Evolutionary conservation across 1,140 invertebrate species (phyloP).

Genomic region (Elysia chlorotica): DNA sequence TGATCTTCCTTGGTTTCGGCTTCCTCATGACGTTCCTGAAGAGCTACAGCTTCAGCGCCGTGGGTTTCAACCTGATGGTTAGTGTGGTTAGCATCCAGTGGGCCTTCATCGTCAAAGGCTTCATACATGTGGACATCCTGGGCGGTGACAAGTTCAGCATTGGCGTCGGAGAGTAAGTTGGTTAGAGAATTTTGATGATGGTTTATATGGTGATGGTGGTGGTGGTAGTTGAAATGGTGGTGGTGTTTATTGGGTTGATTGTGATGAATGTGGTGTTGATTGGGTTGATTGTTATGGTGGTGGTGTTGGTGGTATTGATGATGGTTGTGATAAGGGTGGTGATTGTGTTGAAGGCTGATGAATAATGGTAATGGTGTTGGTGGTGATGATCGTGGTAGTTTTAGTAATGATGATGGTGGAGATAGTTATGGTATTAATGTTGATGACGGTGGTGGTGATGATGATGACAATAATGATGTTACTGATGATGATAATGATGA

Average conservation of each 20-base stretch:
- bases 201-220: neutral
- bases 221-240: neutral
- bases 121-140: conserved; percentile 36
- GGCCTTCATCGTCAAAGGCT: conserved; percentile 51
- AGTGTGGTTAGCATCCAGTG: conserved; percentile 58
- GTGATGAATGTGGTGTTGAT: neutral
- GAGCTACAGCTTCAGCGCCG: conserved; percentile 85
- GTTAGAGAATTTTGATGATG: neutral
- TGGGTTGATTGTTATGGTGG: neutral
- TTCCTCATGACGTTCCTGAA: conserved; percentile 95
- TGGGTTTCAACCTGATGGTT: conserved; percentile 86
- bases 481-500: neutral
- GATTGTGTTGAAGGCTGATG: neutral
- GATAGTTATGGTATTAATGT: neutral
- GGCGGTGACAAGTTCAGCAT: conserved; percentile 31
- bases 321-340: neutral
- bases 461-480: too few relatives aligned
- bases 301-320: neutral
- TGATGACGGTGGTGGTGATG: neutral
- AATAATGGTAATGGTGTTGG: neutral
- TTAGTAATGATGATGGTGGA: neutral
- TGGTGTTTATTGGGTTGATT: neutral
- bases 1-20: conserved; percentile 97
- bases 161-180: conserved; percentile 36
- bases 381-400: neutral